These are phyloP conservation scores for Sternarchorhynchus goeldii DNA, from an alignment of 2,797 vertebrate genomes.

Conservation along the genomic window DNA sequence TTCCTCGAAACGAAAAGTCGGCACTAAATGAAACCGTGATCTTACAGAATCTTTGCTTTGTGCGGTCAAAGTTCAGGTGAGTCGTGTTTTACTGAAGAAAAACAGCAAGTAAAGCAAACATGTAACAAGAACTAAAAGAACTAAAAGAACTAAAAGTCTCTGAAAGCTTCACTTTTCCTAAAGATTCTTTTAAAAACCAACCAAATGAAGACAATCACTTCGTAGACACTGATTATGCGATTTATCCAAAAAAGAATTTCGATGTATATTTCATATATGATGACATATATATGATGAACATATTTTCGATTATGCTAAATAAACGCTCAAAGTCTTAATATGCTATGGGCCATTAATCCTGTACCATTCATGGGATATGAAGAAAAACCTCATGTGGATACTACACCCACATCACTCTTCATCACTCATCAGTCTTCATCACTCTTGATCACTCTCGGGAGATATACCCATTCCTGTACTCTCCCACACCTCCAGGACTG, in stretches of 20 bases:
- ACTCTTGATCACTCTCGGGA: not conserved
- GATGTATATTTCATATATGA: too few species aligned
- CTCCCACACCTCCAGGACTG: not conserved
- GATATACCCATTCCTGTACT: not conserved
- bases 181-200: not conserved
- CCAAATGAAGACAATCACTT: slow-evolving; percentile 1
- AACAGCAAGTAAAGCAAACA: too few species aligned
- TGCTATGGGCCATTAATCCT: not conserved
- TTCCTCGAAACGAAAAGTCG: too few species aligned
- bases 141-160: too few species aligned
- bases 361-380: slow-evolving; percentile 1
- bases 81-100: too few species aligned
- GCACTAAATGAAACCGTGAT: too few species aligned
- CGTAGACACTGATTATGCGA: not conserved
- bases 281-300: too few species aligned
- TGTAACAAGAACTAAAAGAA: too few species aligned
- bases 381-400: not conserved
- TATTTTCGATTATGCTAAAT: not conserved
- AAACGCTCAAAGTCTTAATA: not conserved
- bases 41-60: too few species aligned
- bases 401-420: not conserved
- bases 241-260: too few species aligned
- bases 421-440: not conserved
- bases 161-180: too few species aligned
- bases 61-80: too few species aligned